Base-by-base conservation (phyloP, 2,888 invertebrate genomes). In the Metallyticus violacea region DNA sequence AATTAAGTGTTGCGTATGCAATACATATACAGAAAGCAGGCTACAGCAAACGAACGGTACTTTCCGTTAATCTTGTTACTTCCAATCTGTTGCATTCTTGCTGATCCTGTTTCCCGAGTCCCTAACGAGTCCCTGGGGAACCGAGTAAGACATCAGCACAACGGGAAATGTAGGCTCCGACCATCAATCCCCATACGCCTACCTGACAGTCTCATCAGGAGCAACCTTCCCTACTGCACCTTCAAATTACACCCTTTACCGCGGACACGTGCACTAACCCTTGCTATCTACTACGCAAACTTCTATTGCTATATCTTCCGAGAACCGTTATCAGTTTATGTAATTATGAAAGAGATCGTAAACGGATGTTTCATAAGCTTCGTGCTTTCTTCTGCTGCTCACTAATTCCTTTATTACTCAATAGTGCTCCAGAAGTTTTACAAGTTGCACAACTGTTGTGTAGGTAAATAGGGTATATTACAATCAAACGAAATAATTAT, bases 81-180 rank as follows among this genome's bases (percentile, higher is more conserved):
- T 62, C 40, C 40, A 62, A 62, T 62, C 40, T 62, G 40, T 62
- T 62, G 40, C 40, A 62, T 62, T 62, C 40, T 62, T 62, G 40
- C 40, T 62, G 40, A 62, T 62, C 40, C 40, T 62, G 40, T 62
- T 62, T 62, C 40, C 40, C 40, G 40, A 62, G 77, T 77, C 77
- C 83, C 77, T 83, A 83, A 83, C 77, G 83, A 83, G 83, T 77
- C 83, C 83, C 83, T 77, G 25, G 83, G 29, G 40, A 62, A 15
- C 40, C 40, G 40, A 62, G 40, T 62, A 62, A 62, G 40, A 62
- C 40, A 62, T 62, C 40, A 62, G 40, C 40, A 62, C 40, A 62
- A 62, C 40, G 40, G 40, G 40, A 62, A 62, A 62, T 62, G 22
- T 22, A 62, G 40, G 40, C 40, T 62, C 40, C 40, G 40, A 62